Evolutionary conservation across 1,140 invertebrate genomes (phyloP), one percentile per base, ranked within the genome.

Genomic region (Megalonaias nervosa): DNA sequence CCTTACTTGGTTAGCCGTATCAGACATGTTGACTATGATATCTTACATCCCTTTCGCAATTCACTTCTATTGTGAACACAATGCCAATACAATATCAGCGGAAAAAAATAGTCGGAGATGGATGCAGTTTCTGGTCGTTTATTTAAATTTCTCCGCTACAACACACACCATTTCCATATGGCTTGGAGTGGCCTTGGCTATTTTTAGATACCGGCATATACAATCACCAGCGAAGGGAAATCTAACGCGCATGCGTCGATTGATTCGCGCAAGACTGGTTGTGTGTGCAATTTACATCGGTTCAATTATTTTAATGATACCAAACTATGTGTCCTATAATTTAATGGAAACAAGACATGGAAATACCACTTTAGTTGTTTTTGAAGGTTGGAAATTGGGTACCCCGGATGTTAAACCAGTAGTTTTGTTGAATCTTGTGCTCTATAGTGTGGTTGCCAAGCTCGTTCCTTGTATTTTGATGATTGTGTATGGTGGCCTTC

Each of bases 111-210:
- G 78, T n/a, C 68, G 68, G 23, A 79, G 69, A 0, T 90, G 89
- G 89, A 86, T 88, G 82, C 64, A 76, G 13, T 90, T 87, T 75
- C 72, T 88, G 15, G 72, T 89, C 6, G 86, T 90, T 74, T 84
- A 88, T 66, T 79, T 88, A 26, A 87, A 97, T 81, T 97, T 97
- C 87, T 91, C 93, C 0, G 89, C 92, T 93, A 95, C 97, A 1
- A 92, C 95, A 85, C 97, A 99, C 89, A 98, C 97, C 0, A 95
- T 98, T 62, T 97, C 96, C 0, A 98, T 97, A 71, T 97, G 95
- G 93, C 89, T 98, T 74, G 98, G 97, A 0, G 94, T 98, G 0
- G 96, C 95, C 1, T 89, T 98, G 59, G 97, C 97, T 0, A 94
- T 98, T 1, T 98, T 97, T 95, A 91, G 97, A 5, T 98, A 97